Percentiles rank a stretch among this genome's conserved stretches.
Evolutionary conservation across 30 jellyfish, hydroid and myxozoan genomes (phyloP).

Genomic region (Morbakka virulenta): DNA sequence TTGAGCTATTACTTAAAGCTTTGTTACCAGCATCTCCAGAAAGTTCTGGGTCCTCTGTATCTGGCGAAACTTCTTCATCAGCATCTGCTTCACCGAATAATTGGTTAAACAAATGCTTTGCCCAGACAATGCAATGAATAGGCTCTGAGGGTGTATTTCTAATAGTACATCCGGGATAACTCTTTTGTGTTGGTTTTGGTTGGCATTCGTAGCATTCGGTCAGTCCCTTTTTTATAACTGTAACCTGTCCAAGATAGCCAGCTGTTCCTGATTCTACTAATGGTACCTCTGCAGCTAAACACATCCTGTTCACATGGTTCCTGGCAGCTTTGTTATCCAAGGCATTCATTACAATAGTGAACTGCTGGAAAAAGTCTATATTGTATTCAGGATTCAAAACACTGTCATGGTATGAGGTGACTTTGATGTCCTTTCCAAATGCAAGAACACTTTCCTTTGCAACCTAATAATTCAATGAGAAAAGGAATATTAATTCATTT

Average conservation of each 20-base stretch:
- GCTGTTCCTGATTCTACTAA: slow-evolving; percentile 98
- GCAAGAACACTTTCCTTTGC: slow-evolving; percentile 70
- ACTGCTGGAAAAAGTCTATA: slow-evolving; percentile 70
- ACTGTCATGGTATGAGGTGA: slow-evolving; percentile 79
- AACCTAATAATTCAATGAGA: too few relatives aligned
- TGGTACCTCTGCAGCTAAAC: slow-evolving; percentile 97
- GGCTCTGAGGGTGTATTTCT: slow-evolving; percentile 99
- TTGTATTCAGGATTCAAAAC: slow-evolving; percentile 82
- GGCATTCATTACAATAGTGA: slow-evolving; percentile 90
- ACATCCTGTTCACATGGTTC: slow-evolving; percentile 96
- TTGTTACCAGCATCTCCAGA: slow-evolving; percentile 13
- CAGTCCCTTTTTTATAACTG: slow-evolving; percentile 81
- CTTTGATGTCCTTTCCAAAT: slow-evolving; percentile 54
- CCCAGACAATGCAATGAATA: slow-evolving; percentile 99
- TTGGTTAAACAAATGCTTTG: slow-evolving; percentile 84
- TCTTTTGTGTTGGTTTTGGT: slow-evolving; percentile 91
- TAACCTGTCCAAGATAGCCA: slow-evolving; percentile 97
- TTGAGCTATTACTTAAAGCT: slow-evolving; percentile 19
- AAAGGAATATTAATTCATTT: neutral
- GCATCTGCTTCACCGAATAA: slow-evolving; percentile 96
- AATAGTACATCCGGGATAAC: slow-evolving; percentile 98
- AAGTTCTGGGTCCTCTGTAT: slow-evolving; percentile 95
- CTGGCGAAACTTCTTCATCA: slow-evolving; percentile 96
- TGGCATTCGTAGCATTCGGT: slow-evolving; percentile 99
- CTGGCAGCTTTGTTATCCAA: slow-evolving; percentile 97